A percentile compares a stretch with the other conserved stretches of the same genome.
phyloP scores from a whole-genome alignment of 2,113 vertebrate genomes.

The Chloropsis cyanopogon region DNA sequence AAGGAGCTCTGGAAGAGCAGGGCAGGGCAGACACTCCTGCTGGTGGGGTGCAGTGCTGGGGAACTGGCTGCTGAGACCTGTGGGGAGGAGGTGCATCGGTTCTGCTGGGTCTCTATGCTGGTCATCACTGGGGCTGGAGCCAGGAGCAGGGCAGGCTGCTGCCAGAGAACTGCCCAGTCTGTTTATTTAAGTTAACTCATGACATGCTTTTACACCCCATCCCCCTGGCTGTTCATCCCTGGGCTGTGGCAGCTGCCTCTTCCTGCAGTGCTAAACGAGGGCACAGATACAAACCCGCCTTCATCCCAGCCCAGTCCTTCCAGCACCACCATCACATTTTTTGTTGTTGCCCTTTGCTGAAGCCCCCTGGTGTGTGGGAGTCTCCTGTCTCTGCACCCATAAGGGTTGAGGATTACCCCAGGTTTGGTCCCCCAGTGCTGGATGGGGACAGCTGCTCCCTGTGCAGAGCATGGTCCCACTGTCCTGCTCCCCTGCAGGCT shows the following conservation, averaged over 20 bases:
- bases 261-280: neutral
- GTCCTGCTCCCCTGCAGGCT: neutral
- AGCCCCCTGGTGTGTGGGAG: neutral
- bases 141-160: neutral
- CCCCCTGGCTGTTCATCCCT: neutral
- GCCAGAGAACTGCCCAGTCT: neutral
- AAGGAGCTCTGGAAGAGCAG: accelerated
- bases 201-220: neutral
- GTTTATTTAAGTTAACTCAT: neutral
- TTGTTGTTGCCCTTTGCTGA: neutral
- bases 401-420: neutral
- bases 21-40: neutral
- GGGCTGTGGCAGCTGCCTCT: neutral
- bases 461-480: neutral
- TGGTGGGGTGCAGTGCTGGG: neutral
- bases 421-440: neutral
- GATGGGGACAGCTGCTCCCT: neutral
- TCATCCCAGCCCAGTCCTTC: neutral
- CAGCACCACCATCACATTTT: accelerated
- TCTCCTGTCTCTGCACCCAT: accelerated
- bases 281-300: accelerated
- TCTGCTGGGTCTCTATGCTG: no score
- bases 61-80: neutral
- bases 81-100: neutral
- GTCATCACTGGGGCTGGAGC: neutral